These are phyloP conservation scores for Philereme vetulata DNA, from an alignment of 2,888 invertebrate genomes.

Conservation along the genomic window DNA sequence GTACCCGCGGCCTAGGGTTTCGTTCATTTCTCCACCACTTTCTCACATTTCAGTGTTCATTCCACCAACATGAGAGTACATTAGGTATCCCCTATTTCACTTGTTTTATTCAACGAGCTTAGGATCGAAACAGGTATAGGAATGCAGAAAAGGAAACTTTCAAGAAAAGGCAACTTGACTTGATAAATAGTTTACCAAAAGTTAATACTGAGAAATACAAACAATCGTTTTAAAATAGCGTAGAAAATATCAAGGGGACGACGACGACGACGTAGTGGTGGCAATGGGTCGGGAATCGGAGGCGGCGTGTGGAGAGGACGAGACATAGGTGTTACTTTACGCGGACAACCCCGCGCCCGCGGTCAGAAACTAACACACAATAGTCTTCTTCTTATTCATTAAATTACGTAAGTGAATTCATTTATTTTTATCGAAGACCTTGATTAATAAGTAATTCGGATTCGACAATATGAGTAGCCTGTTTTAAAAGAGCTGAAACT, in stretches of 20 bases:
- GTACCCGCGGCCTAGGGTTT: slow-evolving; percentile 86
- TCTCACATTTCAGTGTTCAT: slow-evolving; percentile 34
- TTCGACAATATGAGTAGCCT: background rate
- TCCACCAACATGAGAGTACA: slow-evolving; percentile 6
- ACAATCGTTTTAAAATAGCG: slow-evolving; percentile 20
- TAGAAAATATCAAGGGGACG: slow-evolving; percentile 17
- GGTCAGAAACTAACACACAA: slow-evolving; percentile 4
- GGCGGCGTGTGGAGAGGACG: slow-evolving; percentile 20
- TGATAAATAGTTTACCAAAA: slow-evolving; percentile 11
- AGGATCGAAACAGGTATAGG: background rate
- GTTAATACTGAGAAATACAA: slow-evolving; percentile 7
- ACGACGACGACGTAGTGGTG: slow-evolving; percentile 11
- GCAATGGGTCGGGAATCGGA: slow-evolving; percentile 5
- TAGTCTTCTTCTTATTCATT: background rate
- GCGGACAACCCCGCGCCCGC: slow-evolving; percentile 25
- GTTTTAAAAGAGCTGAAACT: background rate
- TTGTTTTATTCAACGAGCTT: background rate
- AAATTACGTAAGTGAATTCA: background rate
- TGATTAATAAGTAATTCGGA: background rate
- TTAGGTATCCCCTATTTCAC: slow-evolving; percentile 2
- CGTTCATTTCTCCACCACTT: slow-evolving; percentile 79
- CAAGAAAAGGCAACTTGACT: background rate
- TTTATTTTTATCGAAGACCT: background rate
- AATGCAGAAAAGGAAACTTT: background rate
- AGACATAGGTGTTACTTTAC: slow-evolving; percentile 24